phyloP scores from a whole-genome alignment of 1,140 invertebrate genomes.

The Neotoxoptera formosana region DNA sequence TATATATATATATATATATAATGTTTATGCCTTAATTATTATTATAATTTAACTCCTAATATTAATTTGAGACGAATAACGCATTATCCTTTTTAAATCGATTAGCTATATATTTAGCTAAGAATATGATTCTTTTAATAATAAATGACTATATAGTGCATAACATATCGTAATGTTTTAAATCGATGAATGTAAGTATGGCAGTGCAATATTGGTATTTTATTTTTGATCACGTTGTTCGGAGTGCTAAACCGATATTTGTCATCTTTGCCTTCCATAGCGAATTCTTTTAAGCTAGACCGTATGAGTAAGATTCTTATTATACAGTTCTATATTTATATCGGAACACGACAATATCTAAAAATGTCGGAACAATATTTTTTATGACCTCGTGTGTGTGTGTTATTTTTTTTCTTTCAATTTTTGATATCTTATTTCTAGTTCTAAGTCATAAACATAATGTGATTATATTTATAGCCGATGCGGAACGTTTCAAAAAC shows the following conservation, averaged over 20 bases:
- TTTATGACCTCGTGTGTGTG: background rate
- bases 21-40: background rate
- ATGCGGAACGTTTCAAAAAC: background rate
- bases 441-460: background rate
- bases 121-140: background rate
- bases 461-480: background rate
- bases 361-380: background rate
- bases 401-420: background rate
- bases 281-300: background rate
- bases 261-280: background rate
- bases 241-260: background rate
- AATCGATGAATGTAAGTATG: background rate
- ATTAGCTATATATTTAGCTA: background rate
- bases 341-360: background rate
- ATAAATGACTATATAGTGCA: background rate
- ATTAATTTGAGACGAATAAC: background rate
- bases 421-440: background rate
- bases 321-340: background rate
- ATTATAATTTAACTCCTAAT: background rate
- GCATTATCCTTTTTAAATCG: background rate
- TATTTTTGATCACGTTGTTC: background rate
- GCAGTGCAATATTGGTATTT: background rate
- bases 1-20: too few species aligned
- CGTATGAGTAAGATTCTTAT: background rate
- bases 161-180: background rate